Evolutionary conservation across 2,113 vertebrate species (phyloP), one percentile per base, ranked within the genome.

Genomic region (Podocnemis expansa): DNA sequence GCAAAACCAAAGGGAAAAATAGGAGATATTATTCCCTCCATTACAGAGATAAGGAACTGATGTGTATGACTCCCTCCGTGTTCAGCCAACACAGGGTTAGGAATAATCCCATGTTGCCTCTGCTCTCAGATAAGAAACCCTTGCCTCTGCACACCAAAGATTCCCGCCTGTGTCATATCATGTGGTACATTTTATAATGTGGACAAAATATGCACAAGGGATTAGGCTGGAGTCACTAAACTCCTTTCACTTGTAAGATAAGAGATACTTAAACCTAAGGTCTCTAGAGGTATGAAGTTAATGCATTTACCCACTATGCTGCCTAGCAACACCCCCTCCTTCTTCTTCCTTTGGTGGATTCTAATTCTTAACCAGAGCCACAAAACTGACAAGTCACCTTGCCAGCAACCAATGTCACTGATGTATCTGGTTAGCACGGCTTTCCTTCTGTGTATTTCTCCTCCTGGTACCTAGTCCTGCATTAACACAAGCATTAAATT

Each of bases 21-120:
- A 56, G 25, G 14, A 29, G 54, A 41, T 82, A 16, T 10, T 80
- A 58, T 88, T 16, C 38, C 27, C 89, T 93, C 87, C 13, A 31
- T 94, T 93, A 58, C 82, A 55, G 45, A 94, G 93, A 90, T 10
- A 92, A 88, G 73, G 84, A 95, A 94, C 93, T 38, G 16, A 89
- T 78, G 78, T 10, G 58, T 75, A 43, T 73, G 3, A 17, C 49
- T 93, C 89, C 56, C 92, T 78, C 1, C 4, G 38, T 67, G 94
- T 82, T 93, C 41, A 82, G 90, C 87, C 70, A 80, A 75, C 38
- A 78, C 8, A 25, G 16, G 87, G 6, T 95, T 54, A 67, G 93
- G 9, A 94, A 90, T 94, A 93, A 96, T 89, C 88, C 22, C 1
- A 78, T 73, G n/a, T 93, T 43, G 75, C 88, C 94, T 63, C 94